Evolutionary conservation across 2,113 vertebrate species (phyloP), one percentile per base, ranked within the genome.

Genomic region (Felis chaus): DNA sequence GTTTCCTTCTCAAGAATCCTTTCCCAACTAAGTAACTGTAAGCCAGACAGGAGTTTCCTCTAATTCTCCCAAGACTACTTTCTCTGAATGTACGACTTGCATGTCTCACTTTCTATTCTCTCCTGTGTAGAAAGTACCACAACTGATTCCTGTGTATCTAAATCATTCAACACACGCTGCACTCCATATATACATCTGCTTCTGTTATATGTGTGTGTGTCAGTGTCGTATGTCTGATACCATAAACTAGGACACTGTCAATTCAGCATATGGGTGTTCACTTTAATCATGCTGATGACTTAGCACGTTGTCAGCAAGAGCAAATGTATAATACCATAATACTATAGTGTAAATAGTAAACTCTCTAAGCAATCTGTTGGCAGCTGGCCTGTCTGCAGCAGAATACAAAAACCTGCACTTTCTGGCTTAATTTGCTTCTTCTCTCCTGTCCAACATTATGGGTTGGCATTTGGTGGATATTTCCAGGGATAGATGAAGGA

Each of bases 31-130:
- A 92, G 31, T 90, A 85, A 79, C 61, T 82, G 39, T 87, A 87
- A 97, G 53, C 69, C 89, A 95, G 66, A 65, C 2, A 89, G 87
- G 81, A 85, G 65, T 93, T 96, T 94, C 79, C 84, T 94, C 93
- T 94, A 92, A 96, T 82, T 95, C 74, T 97, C 85, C 88, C 55
- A 82, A 85, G 78, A 88, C 88, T 31, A 80, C 53, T 82, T 78
- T 81, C 86, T 96, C 90, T 94, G 87, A 97, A 45, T 57, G 55
- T 41, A 36, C 93, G 66, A 94, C 89, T 69, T 81, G 27, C 61
- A 36, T 14, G 53, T 86, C 50, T 97, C 87, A 94, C 89, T 97
- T 97, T 98, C 92, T 96, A 84, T 89, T 97, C 69, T 93, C 68
- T 95, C 66, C 45, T 45, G 16, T 68, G 74, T 7, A 96, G 87